These are phyloP conservation scores for Halisarca cf. caerulea DNA, from an alignment of 37 sponge, comb jelly and placozoan genomes.

Conservation along the genomic window DNA sequence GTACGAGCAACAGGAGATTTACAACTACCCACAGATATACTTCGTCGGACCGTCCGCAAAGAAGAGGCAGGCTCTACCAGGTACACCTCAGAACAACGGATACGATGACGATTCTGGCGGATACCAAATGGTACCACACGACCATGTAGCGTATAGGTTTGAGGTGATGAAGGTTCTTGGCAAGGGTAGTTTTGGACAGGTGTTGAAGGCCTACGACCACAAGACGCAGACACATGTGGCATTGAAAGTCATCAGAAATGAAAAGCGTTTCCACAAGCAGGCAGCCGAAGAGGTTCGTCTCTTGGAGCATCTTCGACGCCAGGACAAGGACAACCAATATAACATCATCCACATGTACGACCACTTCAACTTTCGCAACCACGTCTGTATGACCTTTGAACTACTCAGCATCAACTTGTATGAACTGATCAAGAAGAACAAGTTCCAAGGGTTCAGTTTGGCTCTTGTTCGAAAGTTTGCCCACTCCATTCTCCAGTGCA, in stretches of 20 bases:
- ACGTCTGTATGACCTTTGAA: constrained; percentile 97
- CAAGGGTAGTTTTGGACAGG: constrained; percentile 99
- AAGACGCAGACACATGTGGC: constrained; percentile 91
- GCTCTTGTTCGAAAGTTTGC: constrained; percentile 97
- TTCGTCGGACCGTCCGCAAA: constrained; percentile 94
- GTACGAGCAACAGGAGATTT: constrained; percentile 95
- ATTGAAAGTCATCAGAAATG: constrained; percentile 94
- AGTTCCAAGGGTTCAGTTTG: constrained; percentile 97
- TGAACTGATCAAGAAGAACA: constrained; percentile 99
- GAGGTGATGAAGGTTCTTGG: constrained; percentile 94
- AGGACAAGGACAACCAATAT: constrained; percentile 88
- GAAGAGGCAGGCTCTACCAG: constrained; percentile 86
- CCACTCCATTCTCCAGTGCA: constrained; percentile 94
- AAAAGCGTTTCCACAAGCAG: constrained; percentile 96
- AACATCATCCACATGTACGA: constrained; percentile 96
- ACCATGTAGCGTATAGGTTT: constrained; percentile 94
- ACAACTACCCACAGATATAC: constrained; percentile 80
- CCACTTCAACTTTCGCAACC: constrained; percentile 93
- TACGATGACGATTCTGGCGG: constrained; percentile 94
- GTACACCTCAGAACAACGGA: constrained; percentile 83
- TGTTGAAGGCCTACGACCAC: constrained; percentile 96
- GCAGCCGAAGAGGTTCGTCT: constrained; percentile 93
- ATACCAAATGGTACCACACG: constrained; percentile 85
- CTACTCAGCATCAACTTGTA: constrained; percentile 97
- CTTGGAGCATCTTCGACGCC: constrained; percentile 87